Evolutionary conservation across 2,888 invertebrate genomes (phyloP).

Genomic region (Rhingia campestris): DNA sequence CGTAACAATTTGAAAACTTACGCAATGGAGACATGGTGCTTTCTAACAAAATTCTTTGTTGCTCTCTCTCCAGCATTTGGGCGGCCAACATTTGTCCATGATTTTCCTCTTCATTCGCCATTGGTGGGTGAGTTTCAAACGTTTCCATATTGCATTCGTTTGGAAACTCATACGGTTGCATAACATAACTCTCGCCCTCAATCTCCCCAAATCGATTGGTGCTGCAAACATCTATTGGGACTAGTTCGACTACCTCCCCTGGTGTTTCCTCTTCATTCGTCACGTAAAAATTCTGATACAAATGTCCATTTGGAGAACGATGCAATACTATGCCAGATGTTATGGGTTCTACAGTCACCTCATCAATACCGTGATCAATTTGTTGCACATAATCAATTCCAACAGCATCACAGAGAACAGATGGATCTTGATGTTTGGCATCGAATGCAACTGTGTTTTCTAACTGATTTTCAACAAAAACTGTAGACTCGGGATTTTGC

Average conservation of each 20-base stretch:
- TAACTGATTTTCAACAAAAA: conserved; percentile 32
- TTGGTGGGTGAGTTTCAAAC: conserved; percentile 27
- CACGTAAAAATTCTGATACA: conserved; percentile 75
- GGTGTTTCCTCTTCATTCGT: conserved; percentile 43
- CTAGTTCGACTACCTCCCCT: conserved; percentile 65
- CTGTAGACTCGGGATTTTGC: background rate
- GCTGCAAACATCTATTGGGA: conserved; percentile 46
- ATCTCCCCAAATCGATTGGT: conserved; percentile 24
- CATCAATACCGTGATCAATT: conserved; percentile 23
- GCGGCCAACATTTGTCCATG: conserved; percentile 46
- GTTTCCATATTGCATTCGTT: conserved; percentile 49
- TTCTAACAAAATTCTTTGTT: conserved; percentile 75
- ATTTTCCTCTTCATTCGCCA: conserved; percentile 28
- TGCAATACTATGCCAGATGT: conserved; percentile 48
- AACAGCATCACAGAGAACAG: conserved; percentile 12
- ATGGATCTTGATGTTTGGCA: conserved; percentile 10
- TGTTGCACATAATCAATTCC: conserved; percentile 46
- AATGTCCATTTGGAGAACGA: conserved; percentile 74
- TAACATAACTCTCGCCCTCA: conserved; percentile 25
- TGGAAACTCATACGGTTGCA: conserved; percentile 65
- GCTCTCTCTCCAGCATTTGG: conserved; percentile 66
- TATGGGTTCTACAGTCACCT: conserved; percentile 30
- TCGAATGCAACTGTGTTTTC: conserved; percentile 12
- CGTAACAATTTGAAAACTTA: conserved; percentile 57
- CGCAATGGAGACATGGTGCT: conserved; percentile 77